Base-by-base conservation (phyloP, 1,140 invertebrate species). In the Bombus fervidus region DNA sequence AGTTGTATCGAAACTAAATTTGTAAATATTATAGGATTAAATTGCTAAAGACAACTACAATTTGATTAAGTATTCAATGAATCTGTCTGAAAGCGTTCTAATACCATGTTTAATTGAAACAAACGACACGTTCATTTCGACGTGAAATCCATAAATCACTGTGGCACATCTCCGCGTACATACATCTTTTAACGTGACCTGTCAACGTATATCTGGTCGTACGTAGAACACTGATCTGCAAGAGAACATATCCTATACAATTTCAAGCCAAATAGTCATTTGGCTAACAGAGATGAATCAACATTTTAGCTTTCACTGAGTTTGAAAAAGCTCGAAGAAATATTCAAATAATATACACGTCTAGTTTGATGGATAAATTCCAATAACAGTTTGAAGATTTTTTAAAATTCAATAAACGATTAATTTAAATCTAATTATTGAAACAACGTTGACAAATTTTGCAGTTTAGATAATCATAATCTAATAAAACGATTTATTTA, bases 101-200 rank as follows among this genome's bases (percentile, higher is more conserved):
- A 62, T 12, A 3, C 1, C 9, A 28, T 4, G 25, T 41, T 37
- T 68, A 79, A 68, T 66, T 79, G 43, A 43, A 43, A 4, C 39
- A 43, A 77, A n/a, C 37, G 39, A 43, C 37, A 62, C 9, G 18
- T 69, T 69, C 62, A 8, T 28, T 34, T 28, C 8, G 10, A 9
- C 39, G 57, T 4, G 34, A n/a, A 62, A 37, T 15, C 15, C 15
- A 31, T 64, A 57, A 25, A 77, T 64, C 75, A 77, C 37, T 18
- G 25, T 39, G 28, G 15, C n/a, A 10, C 39, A 64, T 43, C 59
- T 34, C 31, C 34, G 37, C 25, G 28, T 25, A 28, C 31, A 41
- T 71, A 41, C 69, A 71, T 71, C 37, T 71, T 71, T 47, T 75
- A 75, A 75, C 73, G 41, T 53, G 41, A 34, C 73, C 31, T 22